A percentile compares a stretch with the other conserved stretches of the same genome.
Conservation (phyloP, 1,140 invertebrate genomes). For the Aleiodes sp. region DNA sequence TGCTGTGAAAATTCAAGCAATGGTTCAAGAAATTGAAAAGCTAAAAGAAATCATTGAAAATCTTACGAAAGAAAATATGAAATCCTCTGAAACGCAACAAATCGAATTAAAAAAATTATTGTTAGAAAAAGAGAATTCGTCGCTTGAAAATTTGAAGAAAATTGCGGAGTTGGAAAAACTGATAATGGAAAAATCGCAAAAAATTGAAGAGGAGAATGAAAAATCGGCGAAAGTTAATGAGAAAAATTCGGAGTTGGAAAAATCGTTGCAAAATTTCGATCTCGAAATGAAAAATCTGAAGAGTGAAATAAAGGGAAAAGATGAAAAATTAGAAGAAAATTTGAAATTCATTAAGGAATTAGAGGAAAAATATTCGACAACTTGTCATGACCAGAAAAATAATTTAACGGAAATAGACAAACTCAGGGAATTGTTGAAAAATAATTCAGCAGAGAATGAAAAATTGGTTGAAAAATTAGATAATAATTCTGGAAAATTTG, state of each 20-base stretch:
- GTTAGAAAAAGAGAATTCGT: conserved; percentile 63
- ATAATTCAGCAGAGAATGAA: background rate
- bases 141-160: conserved; percentile 53
- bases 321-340: conserved; percentile 50
- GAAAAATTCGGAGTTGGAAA: conserved; percentile 44
- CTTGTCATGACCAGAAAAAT: conserved; percentile 47
- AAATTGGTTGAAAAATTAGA: background rate
- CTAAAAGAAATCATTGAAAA: conserved; percentile 56
- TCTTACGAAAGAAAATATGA: conserved; percentile 49
- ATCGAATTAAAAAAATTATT: conserved; percentile 62
- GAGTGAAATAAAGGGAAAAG: conserved; percentile 48
- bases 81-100: conserved; percentile 42
- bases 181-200: background rate
- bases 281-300: conserved; percentile 49
- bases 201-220: background rate
- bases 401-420: conserved; percentile 35
- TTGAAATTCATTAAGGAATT: conserved; percentile 52
- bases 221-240: conserved; percentile 33
- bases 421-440: background rate
- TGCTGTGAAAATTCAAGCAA: conserved; percentile 47
- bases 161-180: conserved; percentile 48
- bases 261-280: conserved; percentile 49
- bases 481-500: background rate
- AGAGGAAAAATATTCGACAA: conserved; percentile 48
- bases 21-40: conserved; percentile 59